Evolutionary conservation across 2,113 vertebrate genomes (phyloP).

Genomic region (Erythrocebus patas): DNA sequence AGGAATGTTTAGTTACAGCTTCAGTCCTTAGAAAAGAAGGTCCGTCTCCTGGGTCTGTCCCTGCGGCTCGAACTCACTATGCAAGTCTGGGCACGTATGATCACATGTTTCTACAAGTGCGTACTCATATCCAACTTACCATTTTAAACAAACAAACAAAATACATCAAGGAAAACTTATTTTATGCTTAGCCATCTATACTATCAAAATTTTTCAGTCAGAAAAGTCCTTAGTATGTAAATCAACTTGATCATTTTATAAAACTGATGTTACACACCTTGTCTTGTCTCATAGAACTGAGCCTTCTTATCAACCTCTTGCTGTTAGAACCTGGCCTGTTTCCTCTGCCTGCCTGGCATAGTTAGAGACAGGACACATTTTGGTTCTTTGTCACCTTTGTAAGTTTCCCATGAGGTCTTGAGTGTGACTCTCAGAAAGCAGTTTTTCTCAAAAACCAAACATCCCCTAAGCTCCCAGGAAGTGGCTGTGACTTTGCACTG

Average conservation of each 20-base stretch:
- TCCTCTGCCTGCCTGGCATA: background rate
- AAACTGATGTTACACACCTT: no score
- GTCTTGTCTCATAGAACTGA: background rate
- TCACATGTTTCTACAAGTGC: background rate
- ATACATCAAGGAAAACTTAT: background rate
- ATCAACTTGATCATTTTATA: background rate
- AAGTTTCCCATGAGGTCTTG: background rate
- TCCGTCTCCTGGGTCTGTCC: background rate
- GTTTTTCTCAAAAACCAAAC: background rate
- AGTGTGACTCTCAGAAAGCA: background rate
- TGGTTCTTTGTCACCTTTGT: background rate
- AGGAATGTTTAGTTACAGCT: background rate
- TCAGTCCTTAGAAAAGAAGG: background rate
- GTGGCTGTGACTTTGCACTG: background rate
- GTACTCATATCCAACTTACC: background rate
- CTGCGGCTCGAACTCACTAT: background rate
- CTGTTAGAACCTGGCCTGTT: background rate
- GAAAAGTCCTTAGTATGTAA: background rate
- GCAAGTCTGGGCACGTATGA: background rate
- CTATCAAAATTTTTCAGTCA: background rate
- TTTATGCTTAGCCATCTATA: background rate
- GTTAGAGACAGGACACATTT: background rate
- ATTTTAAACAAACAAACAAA: background rate
- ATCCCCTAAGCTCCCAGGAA: background rate
- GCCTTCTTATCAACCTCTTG: background rate